phyloP scores from a whole-genome alignment of 2,113 vertebrate species.

The Orycteropus afer region DNA sequence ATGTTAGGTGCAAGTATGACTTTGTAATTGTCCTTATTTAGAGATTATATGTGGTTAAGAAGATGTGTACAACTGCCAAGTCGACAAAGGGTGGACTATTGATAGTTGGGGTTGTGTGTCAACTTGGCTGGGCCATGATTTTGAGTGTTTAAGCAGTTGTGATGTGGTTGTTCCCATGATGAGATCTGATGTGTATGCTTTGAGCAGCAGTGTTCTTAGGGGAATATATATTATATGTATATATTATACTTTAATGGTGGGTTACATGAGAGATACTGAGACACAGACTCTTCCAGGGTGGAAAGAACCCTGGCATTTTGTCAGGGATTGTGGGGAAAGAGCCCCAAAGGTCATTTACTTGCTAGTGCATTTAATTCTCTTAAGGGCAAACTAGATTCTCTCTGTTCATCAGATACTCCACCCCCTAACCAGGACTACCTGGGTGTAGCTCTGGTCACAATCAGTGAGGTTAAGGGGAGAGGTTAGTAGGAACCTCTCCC shows the following conservation, averaged over 20 bases:
- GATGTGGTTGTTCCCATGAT: too few species aligned
- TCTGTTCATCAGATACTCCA: not conserved
- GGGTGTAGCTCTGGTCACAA: not conserved
- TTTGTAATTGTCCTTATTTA: too few species aligned
- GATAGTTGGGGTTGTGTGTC: too few species aligned
- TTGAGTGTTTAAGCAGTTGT: too few species aligned
- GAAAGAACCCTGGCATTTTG: not conserved
- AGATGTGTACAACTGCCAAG: too few species aligned
- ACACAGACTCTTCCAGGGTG: not conserved
- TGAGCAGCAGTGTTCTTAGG: too few species aligned
- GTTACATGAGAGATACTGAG: not conserved
- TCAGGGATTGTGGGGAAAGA: not conserved
- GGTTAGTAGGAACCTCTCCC: not conserved
- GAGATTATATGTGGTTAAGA: too few species aligned
- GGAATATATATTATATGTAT: too few species aligned
- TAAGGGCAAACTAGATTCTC: not conserved
- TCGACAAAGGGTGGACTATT: too few species aligned
- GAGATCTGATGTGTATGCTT: too few species aligned
- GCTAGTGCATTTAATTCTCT: not conserved
- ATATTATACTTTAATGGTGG: not conserved
- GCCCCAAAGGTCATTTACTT: not conserved
- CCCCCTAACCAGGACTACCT: not conserved
- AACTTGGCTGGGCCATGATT: too few species aligned
- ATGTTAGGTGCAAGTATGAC: too few species aligned
- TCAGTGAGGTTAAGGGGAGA: fast-evolving